These are phyloP conservation scores for Platysteira castanea DNA, from an alignment of 2,113 vertebrate species.

Conservation along the genomic window DNA sequence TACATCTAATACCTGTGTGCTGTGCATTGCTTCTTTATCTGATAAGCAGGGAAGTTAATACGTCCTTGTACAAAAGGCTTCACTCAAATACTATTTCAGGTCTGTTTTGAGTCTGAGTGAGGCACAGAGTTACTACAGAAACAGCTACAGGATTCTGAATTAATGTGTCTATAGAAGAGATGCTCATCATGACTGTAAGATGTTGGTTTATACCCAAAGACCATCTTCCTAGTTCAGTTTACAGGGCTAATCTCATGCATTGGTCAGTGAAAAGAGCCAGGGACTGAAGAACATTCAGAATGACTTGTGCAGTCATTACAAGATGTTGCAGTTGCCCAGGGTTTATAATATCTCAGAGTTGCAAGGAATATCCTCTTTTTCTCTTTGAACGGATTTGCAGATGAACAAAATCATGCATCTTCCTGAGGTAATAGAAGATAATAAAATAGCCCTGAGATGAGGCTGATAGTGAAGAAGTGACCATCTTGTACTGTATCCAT, in stretches of 20 bases:
- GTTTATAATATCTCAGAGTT: rapidly evolving
- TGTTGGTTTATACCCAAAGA: not conserved
- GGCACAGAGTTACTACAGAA: not conserved
- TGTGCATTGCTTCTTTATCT: not conserved
- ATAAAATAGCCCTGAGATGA: not conserved
- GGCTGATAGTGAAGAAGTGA: not conserved
- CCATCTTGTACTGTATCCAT: not conserved
- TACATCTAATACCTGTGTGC: not conserved
- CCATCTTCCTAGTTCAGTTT: not conserved
- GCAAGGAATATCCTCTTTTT: not conserved
- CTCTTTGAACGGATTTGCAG: not conserved
- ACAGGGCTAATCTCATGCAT: not conserved
- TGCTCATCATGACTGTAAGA: not conserved
- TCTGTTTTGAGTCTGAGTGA: not conserved
- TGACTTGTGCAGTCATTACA: rapidly evolving
- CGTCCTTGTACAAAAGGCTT: not conserved
- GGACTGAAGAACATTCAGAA: not conserved
- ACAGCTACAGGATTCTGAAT: not conserved
- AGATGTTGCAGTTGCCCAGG: not conserved
- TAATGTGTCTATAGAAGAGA: not conserved
- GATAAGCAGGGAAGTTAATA: not conserved
- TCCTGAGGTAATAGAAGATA: not conserved
- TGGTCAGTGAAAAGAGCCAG: not conserved
- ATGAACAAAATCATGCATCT: not conserved
- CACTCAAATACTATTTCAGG: not conserved